Conservation (phyloP, 2,113 vertebrate genomes). For the Mesocricetus auratus region DNA sequence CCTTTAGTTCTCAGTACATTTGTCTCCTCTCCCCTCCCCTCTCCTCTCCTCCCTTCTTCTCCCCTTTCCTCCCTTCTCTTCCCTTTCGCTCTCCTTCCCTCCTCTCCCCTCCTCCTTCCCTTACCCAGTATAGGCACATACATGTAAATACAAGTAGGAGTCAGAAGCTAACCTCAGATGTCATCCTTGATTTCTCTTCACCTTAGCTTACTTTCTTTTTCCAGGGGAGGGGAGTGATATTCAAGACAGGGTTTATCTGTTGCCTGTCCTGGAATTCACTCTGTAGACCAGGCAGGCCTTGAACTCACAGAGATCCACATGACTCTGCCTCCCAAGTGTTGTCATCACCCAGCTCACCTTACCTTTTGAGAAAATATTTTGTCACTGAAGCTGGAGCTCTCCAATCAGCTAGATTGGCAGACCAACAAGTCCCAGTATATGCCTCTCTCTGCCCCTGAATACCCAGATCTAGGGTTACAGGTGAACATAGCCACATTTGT, state of each 20-base stretch:
- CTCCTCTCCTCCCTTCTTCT: background rate
- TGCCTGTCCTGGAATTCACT: no score
- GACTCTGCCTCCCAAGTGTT: no score
- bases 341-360: background rate
- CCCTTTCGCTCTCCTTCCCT: background rate
- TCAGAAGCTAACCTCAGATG: background rate
- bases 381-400: background rate
- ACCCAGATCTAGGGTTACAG: background rate
- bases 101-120: background rate
- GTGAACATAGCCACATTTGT: no score
- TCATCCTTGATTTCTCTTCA: background rate
- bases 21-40: background rate
- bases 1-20: background rate
- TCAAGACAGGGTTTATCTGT: no score
- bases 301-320: no score
- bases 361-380: background rate
- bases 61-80: no score
- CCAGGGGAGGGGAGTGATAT: no score
- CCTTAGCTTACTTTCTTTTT: background rate
- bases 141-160: background rate
- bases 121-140: background rate
- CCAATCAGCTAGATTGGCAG: background rate
- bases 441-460: background rate
- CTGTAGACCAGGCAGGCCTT: no score
- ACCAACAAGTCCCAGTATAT: no score